phyloP scores from a whole-genome alignment of 2,888 invertebrate species.

The Folsomia candida region DNA sequence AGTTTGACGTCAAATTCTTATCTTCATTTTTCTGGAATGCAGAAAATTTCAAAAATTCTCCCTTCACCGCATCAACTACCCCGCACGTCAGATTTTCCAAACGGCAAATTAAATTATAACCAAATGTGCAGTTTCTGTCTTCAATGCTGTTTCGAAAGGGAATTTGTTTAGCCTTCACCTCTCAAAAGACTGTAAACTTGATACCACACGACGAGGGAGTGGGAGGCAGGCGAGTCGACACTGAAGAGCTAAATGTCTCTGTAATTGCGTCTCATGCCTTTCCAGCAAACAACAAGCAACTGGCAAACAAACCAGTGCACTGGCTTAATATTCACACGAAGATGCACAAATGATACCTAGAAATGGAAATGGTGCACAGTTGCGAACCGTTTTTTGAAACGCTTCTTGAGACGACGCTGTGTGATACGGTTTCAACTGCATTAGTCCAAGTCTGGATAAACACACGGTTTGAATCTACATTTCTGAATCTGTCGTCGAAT shows the following conservation, averaged over 20 bases:
- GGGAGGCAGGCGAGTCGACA: neutral
- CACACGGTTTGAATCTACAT: neutral
- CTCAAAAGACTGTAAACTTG: neutral
- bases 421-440: neutral
- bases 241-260: neutral
- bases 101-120: neutral
- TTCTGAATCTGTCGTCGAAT: conserved; percentile 3
- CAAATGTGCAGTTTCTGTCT: neutral
- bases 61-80: neutral
- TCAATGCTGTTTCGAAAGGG: neutral
- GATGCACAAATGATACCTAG: neutral
- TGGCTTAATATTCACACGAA: neutral
- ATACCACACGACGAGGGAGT: neutral
- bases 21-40: neutral
- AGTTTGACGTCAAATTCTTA: neutral
- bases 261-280: neutral
- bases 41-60: neutral
- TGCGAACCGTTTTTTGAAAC: too few species aligned
- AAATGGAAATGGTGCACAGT: neutral
- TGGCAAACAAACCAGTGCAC: neutral
- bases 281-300: neutral
- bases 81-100: too few species aligned
- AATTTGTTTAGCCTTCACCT: conserved; percentile 3
- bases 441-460: neutral
- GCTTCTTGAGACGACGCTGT: neutral